phyloP scores from a whole-genome alignment of 2,888 invertebrate species.

The Drosophila dives region DNA sequence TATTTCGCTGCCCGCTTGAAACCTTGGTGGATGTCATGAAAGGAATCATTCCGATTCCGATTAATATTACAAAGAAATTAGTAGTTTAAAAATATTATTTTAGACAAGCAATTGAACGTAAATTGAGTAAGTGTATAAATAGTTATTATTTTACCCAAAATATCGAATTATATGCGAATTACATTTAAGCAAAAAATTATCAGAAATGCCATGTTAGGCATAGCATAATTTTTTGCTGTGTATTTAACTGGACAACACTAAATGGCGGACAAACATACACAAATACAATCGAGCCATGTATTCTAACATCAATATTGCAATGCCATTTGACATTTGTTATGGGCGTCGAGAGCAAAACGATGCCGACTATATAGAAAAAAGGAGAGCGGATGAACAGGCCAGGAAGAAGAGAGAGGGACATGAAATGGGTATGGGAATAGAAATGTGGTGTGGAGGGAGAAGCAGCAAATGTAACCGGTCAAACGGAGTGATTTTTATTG shows the following conservation, averaged over 20 bases:
- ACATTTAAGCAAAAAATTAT: too few species aligned
- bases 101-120: not conserved
- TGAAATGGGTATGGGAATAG: not conserved
- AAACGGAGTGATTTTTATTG: slow-evolving; percentile 79
- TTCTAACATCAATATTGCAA: slow-evolving; percentile 76
- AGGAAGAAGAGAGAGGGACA: not conserved
- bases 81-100: not conserved
- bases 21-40: not conserved
- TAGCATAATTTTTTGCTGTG: slow-evolving; percentile 4
- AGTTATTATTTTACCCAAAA: not conserved
- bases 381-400: slow-evolving; percentile 9
- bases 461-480: slow-evolving; percentile 70
- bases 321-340: slow-evolving; percentile 67
- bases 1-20: not conserved
- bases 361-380: slow-evolving; percentile 34
- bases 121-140: not conserved
- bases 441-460: slow-evolving; percentile 13
- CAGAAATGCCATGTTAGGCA: too few species aligned
- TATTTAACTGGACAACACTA: slow-evolving; percentile 9
- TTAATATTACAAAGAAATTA: not conserved
- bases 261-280: slow-evolving; percentile 27
- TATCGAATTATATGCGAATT: not conserved
- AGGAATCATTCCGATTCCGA: not conserved
- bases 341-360: slow-evolving; percentile 51
- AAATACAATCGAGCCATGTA: slow-evolving; percentile 46